Percentiles rank a stretch among this genome's conserved stretches.
Evolutionary conservation across 2,113 vertebrate genomes (phyloP).

Genomic region (Oxygymnocypris stewartii): DNA sequence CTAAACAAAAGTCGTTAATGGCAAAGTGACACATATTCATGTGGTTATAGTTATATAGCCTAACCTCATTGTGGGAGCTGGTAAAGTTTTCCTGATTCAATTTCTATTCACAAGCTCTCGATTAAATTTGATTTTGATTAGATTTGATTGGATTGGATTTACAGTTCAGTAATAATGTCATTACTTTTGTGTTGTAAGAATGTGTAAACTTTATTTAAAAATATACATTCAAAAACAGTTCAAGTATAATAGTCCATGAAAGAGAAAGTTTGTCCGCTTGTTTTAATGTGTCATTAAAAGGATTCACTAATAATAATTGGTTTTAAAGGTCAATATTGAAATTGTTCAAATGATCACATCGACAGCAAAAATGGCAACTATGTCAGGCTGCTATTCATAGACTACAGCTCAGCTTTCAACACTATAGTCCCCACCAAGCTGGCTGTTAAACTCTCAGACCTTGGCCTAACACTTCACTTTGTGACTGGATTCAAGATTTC

Average conservation of each 20-base stretch:
- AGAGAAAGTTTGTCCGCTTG: background rate
- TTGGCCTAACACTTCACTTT: too few relatives aligned
- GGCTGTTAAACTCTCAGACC: too few relatives aligned
- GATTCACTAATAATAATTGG: background rate
- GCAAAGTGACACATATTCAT: background rate
- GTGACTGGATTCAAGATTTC: too few relatives aligned
- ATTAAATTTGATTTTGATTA: background rate
- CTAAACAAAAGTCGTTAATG: background rate
- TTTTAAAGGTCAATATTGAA: background rate
- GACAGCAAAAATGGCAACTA: too few relatives aligned
- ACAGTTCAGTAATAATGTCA: background rate
- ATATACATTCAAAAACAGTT: background rate
- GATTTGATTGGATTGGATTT: background rate
- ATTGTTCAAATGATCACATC: background rate
- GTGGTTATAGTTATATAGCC: background rate
- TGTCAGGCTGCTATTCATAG: too few relatives aligned
- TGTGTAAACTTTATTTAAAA: background rate
- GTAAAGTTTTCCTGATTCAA: background rate
- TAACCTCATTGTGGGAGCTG: background rate
- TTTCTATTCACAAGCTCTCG: background rate
- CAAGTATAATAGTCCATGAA: too few relatives aligned
- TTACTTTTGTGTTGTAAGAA: background rate
- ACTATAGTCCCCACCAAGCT: too few relatives aligned
- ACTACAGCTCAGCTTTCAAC: too few relatives aligned
- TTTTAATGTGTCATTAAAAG: background rate